Evolutionary conservation across 2,888 invertebrate species (phyloP), one percentile per base, ranked within the genome.

Genomic region (Dicyrtomina minuta): DNA sequence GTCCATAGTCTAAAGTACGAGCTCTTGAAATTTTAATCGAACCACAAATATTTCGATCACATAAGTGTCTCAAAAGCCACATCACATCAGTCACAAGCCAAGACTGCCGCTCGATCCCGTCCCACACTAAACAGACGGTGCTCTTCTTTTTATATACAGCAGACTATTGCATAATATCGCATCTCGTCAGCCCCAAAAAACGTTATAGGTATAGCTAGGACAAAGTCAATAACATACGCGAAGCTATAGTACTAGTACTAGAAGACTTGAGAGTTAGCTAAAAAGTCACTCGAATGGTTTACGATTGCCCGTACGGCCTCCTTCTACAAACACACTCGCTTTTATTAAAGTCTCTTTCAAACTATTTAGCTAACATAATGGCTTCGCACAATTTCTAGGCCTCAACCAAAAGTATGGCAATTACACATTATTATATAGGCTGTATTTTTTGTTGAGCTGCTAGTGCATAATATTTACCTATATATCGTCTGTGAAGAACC

Each of bases 1-100:
- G 17, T 59, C 59, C 10, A n/a, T 59, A 20, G 20, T 33, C 17
- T 13, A n/a, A 33, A 27, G 64, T 51, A 43, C 13, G 49, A 66
- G 44, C 58, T 66, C 56, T 66, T 58, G 66, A 66, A 66, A 66
- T 66, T 66, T 58, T 66, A 66, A 66, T 66, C 66, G 58, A 66
- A 58, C 66, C 66, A 46, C 66, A 66, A 66, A 66, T 66, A 66
- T 66, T 66, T 66, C 66, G 24, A 66, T 66, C 66, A 66, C 66
- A 66, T 66, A 66, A 66, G 56, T 66, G 66, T 66, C 66, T 66
- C 49, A 62, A 62, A 58, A 62, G 62, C 27, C 62, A 49, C 62
- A 62, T 20, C 62, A 49, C 62, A 62, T 62, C 62, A 62, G 24
- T 62, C 62, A 62, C 62, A 62, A 33, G 62, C 46, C 27, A 27